Evolutionary conservation across 2,797 vertebrate species (phyloP).

Genomic region (Borostomias antarcticus): DNA sequence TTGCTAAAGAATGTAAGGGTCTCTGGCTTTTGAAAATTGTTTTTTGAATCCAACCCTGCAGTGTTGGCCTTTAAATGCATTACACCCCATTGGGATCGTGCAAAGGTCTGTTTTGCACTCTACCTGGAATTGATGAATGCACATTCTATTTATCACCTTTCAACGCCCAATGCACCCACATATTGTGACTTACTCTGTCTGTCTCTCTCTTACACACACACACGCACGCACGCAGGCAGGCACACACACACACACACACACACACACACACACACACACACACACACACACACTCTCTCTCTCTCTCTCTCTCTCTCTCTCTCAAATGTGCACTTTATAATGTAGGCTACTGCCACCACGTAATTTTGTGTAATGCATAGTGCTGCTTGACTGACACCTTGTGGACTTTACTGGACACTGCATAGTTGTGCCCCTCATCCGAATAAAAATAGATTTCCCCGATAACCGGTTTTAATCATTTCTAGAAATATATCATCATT

Average conservation of each 20-base stretch:
- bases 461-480: too few species aligned
- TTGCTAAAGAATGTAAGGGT: background rate
- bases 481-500: too few species aligned
- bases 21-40: background rate
- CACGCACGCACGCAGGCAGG: background rate
- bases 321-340: background rate
- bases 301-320: conserved; percentile 7
- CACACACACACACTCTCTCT: conserved; percentile 19
- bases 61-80: background rate
- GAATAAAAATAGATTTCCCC: background rate
- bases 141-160: conserved; percentile 49
- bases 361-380: background rate
- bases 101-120: conserved; percentile 32
- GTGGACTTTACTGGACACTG: conserved; percentile 13
- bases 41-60: background rate
- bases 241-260: conserved; percentile 13
- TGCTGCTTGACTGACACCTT: conserved; percentile 26
- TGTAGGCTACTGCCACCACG: background rate
- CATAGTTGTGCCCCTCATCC: background rate
- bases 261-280: conserved; percentile 2
- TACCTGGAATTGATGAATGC: conserved; percentile 49
- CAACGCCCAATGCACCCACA: conserved; percentile 46
- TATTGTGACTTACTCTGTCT: conserved; percentile 28
- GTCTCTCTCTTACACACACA: background rate
- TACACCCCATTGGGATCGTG: background rate